A percentile compares a stretch with the other conserved stretches of the same genome.
phyloP scores from a whole-genome alignment of 2,797 vertebrate species.

The Sebastes baramenuke region DNA sequence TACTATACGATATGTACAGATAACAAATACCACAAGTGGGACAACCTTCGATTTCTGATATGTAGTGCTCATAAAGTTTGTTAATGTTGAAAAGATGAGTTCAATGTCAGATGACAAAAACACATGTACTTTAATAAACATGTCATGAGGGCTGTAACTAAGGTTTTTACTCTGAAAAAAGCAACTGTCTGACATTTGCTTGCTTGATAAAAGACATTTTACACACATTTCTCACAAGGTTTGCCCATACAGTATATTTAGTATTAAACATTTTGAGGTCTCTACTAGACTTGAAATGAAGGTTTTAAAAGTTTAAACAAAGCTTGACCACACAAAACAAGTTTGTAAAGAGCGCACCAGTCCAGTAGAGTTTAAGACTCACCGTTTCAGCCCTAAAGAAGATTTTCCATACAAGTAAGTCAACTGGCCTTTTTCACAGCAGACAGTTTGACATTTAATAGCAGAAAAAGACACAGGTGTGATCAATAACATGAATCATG shows the following conservation, averaged over 20 bases:
- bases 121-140: neutral
- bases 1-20: neutral
- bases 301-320: neutral
- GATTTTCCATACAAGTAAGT: neutral
- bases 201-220: neutral
- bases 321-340: neutral
- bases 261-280: neutral
- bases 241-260: neutral
- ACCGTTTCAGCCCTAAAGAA: neutral
- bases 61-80: neutral
- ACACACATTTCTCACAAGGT: neutral
- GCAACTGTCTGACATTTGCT: neutral
- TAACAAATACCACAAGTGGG: neutral
- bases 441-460: neutral
- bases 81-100: neutral
- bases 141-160: neutral
- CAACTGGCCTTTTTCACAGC: neutral
- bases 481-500: neutral
- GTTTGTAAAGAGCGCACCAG: neutral
- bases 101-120: neutral
- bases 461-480: neutral
- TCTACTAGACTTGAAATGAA: neutral
- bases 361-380: neutral
- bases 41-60: neutral
- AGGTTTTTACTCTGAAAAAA: neutral